phyloP scores from a whole-genome alignment of 2,888 invertebrate genomes.

The Andrena bucephala region DNA sequence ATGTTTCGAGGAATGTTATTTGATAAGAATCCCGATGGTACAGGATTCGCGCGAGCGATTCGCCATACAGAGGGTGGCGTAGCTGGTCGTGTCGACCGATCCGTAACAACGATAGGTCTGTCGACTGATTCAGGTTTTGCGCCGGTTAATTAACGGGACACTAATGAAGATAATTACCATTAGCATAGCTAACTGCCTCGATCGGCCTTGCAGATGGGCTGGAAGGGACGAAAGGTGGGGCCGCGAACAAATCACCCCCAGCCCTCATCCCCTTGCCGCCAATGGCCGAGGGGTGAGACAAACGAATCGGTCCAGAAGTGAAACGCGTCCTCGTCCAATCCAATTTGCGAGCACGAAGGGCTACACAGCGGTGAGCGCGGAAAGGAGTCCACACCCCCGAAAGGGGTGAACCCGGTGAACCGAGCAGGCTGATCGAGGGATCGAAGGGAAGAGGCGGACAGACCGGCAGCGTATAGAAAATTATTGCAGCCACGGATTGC shows the following conservation, averaged over 20 bases:
- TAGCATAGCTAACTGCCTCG: conserved; percentile 68
- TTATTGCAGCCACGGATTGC: conserved; percentile 75
- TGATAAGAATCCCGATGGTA: background rate
- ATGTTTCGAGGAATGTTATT: background rate
- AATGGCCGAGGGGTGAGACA: conserved; percentile 14
- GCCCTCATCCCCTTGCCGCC: conserved; percentile 11
- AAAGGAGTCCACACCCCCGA: conserved; percentile 15
- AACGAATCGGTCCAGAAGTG: conserved; percentile 53
- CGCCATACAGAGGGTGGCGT: conserved; percentile 4
- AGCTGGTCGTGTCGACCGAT: conserved; percentile 10
- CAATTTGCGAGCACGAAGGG: conserved; percentile 64
- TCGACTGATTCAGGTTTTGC: conserved; percentile 70
- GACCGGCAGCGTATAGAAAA: conserved; percentile 65
- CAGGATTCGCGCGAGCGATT: background rate
- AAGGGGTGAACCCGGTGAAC: conserved; percentile 32
- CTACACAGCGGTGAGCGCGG: conserved; percentile 25
- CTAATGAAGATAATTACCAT: conserved; percentile 76
- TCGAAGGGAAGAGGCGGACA: conserved; percentile 34
- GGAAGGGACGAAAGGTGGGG: conserved; percentile 34
- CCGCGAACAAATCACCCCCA: conserved; percentile 44
- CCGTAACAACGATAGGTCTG: conserved; percentile 33
- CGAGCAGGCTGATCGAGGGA: conserved; percentile 34
- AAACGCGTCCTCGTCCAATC: conserved; percentile 58
- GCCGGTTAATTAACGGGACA: conserved; percentile 71
- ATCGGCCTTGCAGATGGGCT: conserved; percentile 39